These are phyloP conservation scores for Chlorocebus sabaeus DNA, from an alignment of 2,113 vertebrate species.

Conservation along the genomic window DNA sequence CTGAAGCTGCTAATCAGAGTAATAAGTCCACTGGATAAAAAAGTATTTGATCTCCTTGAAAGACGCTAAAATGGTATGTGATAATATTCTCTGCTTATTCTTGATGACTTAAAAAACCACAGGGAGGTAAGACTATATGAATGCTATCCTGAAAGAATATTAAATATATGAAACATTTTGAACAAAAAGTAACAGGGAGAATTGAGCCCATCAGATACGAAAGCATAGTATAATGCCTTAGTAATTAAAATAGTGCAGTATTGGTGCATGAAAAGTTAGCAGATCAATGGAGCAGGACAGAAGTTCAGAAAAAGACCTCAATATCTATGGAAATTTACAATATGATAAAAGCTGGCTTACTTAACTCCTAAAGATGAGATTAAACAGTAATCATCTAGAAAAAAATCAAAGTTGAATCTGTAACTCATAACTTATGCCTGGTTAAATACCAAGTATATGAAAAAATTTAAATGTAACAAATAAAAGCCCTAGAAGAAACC, in stretches of 20 bases:
- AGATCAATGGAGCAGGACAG: fast-evolving
- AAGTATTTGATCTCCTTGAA: not conserved
- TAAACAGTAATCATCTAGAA: not conserved
- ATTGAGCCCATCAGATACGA: not conserved
- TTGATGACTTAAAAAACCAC: not conserved
- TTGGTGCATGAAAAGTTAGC: not conserved
- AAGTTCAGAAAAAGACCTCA: not conserved
- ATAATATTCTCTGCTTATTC: not conserved
- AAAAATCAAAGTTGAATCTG: not conserved
- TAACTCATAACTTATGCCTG: not conserved
- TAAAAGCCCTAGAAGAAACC: not conserved
- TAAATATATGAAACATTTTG: not conserved
- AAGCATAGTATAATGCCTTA: not conserved
- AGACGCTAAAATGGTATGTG: not conserved
- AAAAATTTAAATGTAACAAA: not conserved
- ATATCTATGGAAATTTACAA: not conserved
- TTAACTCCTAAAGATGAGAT: not conserved
- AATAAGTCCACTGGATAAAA: not conserved
- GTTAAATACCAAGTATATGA: not conserved
- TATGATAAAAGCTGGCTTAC: not conserved
- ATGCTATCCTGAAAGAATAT: not conserved
- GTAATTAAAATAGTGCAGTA: not conserved
- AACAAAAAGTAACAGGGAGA: not conserved
- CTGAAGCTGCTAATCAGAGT: not conserved
- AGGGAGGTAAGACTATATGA: not conserved